phyloP scores from a whole-genome alignment of 1,140 invertebrate genomes.

The Carposina sasakii region DNA sequence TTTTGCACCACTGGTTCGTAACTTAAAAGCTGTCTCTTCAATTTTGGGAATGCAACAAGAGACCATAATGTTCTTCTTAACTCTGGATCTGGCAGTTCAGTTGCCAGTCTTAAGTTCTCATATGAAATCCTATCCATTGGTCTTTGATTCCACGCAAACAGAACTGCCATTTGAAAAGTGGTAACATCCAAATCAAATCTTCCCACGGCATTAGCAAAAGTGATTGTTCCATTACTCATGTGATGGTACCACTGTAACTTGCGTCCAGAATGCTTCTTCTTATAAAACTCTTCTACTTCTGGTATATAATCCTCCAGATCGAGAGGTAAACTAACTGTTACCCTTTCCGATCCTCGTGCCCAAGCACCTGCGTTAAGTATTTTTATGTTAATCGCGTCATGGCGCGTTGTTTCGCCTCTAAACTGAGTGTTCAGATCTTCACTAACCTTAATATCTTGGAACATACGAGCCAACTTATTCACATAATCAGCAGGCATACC shows the following conservation, averaged over 20 bases:
- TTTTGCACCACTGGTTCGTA: slow-evolving; percentile 86
- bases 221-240: slow-evolving; percentile 99
- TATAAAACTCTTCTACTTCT: slow-evolving; percentile 96
- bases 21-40: slow-evolving; percentile 92
- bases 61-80: slow-evolving; percentile 97
- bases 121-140: slow-evolving; percentile 93
- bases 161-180: slow-evolving; percentile 99
- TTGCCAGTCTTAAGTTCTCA: slow-evolving; percentile 95
- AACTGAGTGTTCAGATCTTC: slow-evolving; percentile 98
- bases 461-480: slow-evolving; percentile 97
- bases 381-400: slow-evolving; percentile 88
- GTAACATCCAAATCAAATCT: slow-evolving; percentile 99
- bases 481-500: slow-evolving; percentile 99
- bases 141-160: slow-evolving; percentile 99
- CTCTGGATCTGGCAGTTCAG: slow-evolving; percentile 97
- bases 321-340: slow-evolving; percentile 95
- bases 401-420: slow-evolving; percentile 78
- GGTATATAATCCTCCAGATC: slow-evolving; percentile 99
- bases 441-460: slow-evolving; percentile 99
- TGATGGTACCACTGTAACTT: slow-evolving; percentile 99
- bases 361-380: slow-evolving; percentile 99
- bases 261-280: slow-evolving; percentile 97
- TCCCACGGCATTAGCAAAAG: slow-evolving; percentile 94
- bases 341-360: slow-evolving; percentile 94
- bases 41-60: slow-evolving; percentile 96